Conservation (phyloP, 1,140 invertebrate genomes). For the Drosophila rufa region DNA sequence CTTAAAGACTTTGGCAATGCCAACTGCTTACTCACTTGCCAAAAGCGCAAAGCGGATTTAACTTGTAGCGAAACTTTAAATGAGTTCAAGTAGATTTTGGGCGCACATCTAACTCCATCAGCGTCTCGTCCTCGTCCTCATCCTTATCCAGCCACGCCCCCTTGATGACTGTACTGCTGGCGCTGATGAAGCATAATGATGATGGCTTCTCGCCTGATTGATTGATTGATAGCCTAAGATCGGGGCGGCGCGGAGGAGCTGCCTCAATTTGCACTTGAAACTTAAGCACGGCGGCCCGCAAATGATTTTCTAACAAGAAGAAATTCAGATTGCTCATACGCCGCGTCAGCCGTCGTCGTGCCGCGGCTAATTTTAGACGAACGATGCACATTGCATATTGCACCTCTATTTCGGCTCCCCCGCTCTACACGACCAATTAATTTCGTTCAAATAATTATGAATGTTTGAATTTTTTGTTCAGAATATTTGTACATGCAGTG, state of each 20-base stretch:
- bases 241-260: not conserved
- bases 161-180: slow-evolving; percentile 32
- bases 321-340: slow-evolving; percentile 71
- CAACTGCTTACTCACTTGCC: slow-evolving; percentile 68
- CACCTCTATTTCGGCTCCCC: slow-evolving; percentile 6
- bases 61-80: slow-evolving; percentile 76
- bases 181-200: slow-evolving; percentile 75
- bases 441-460: slow-evolving; percentile 50
- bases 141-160: slow-evolving; percentile 33
- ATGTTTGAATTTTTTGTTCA: slow-evolving; percentile 29
- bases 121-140: not conserved
- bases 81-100: slow-evolving; percentile 76
- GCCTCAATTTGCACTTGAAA: slow-evolving; percentile 60
- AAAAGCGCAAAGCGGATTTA: slow-evolving; percentile 74
- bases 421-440: slow-evolving; percentile 62
- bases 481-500: slow-evolving; percentile 15
- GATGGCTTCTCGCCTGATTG: slow-evolving; percentile 58
- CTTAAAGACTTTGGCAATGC: slow-evolving; percentile 69
- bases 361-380: slow-evolving; percentile 44
- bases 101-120: not conserved
- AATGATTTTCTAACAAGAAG: slow-evolving; percentile 31
- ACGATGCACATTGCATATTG: slow-evolving; percentile 22
- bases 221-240: slow-evolving; percentile 66
- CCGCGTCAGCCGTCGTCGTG: slow-evolving; percentile 47
- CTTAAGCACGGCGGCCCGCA: slow-evolving; percentile 17